Base-by-base conservation (phyloP, 2,888 invertebrate genomes). In the Leptogaster cylindrica region DNA sequence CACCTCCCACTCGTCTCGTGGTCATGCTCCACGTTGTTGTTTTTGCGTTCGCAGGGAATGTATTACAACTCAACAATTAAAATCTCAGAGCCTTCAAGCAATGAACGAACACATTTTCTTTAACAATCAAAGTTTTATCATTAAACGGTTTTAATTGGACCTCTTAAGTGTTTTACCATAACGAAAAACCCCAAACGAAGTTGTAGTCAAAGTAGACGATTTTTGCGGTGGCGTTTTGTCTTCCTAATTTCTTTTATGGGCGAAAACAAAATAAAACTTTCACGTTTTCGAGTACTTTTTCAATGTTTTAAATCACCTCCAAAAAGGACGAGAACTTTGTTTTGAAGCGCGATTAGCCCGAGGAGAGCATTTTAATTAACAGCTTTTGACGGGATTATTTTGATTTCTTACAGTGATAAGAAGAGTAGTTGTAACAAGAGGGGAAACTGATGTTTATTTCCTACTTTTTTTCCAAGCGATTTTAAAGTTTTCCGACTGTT, bases 81-180 rank as follows among this genome's bases (percentile, higher is more conserved):
- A 61, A 61, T 27, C 61, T 41, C 25, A 12, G 36, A 39, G 18
- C 36, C 61, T 44, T 44, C 44, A 28, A 61, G 61, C 61, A 44
- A 27, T 20, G 44, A 23, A 55, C 23, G 31, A 61, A 44, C 44
- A 61, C 61, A 61, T 61, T 61, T 61, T 61, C 61, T 61, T 61
- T 61, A 61, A 61, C 61, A 61, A 61, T 61, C 61, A 61, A 61
- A 61, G 44, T 61, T 61, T 61, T 33, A 33, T 61, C 61, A 61
- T 61, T 61, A 61, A 61, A 61, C 61, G 61, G 61, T 61, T 61
- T 61, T 61, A 61, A 61, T 61, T 61, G 61, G 61, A 16, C 41
- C 44, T 44, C 61, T 61, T 33, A 61, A 61, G 44, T 61, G 61
- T 61, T 61, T 61, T 61, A 18, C 10, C 28, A 8, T 51, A 14